phyloP scores from a whole-genome alignment of 2,888 invertebrate species.

The Lymantria dispar region DNA sequence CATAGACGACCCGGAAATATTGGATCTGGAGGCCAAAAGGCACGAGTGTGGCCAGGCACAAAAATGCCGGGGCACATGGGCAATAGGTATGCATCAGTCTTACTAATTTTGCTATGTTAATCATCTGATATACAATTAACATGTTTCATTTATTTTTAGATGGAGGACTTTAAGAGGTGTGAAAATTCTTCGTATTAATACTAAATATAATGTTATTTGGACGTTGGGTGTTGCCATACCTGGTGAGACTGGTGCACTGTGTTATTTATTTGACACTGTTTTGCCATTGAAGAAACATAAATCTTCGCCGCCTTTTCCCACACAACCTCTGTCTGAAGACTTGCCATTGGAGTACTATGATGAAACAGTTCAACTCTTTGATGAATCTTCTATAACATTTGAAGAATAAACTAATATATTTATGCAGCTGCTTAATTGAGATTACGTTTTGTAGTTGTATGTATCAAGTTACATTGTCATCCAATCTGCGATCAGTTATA shows the following conservation, averaged over 20 bases:
- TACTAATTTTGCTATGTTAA: neutral
- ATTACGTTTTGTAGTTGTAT: too few species aligned
- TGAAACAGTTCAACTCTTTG: constrained; percentile 89
- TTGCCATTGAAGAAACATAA: constrained; percentile 83
- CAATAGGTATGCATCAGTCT: constrained; percentile 80
- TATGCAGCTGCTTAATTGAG: neutral
- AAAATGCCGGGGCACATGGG: constrained; percentile 99
- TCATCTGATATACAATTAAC: neutral
- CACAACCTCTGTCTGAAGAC: constrained; percentile 84
- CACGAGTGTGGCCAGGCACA: constrained; percentile 95
- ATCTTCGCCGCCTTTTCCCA: constrained; percentile 90
- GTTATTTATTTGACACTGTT: constrained; percentile 91
- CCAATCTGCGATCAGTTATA: too few species aligned
- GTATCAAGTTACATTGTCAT: too few species aligned
- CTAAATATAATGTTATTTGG: constrained; percentile 96
- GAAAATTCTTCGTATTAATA: constrained; percentile 95
- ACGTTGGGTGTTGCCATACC: constrained; percentile 91
- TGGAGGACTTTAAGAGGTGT: constrained; percentile 84
- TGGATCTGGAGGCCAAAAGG: constrained; percentile 93
- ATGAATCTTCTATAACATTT: constrained; percentile 86
- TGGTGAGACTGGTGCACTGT: constrained; percentile 90
- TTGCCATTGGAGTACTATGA: constrained; percentile 89
- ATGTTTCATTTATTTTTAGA: constrained; percentile 41
- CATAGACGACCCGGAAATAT: constrained; percentile 95
- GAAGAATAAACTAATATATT: constrained; percentile 44